Base-by-base conservation (phyloP, 2,113 vertebrate genomes). In the Micronycteris hirsuta region DNA sequence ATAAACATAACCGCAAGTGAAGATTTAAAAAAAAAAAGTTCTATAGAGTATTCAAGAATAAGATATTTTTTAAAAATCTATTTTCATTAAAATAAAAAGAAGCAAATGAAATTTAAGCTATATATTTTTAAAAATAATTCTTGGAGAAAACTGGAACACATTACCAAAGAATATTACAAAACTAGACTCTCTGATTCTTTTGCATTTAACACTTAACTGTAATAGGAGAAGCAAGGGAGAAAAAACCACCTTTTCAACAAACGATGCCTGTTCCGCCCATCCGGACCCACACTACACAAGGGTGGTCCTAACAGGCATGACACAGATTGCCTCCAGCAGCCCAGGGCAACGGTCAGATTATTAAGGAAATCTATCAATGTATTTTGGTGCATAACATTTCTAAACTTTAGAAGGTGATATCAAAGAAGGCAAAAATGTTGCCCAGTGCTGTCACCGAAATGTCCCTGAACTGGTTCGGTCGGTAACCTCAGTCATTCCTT, bases 371-470 rank as follows among this genome's bases (percentile, higher is more conserved):
- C 11, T 36, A 33, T 83, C 24, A 61, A 28, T 28, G 11, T 61
- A 81, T 36, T 85, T 36, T 68, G 16, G n/a, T 47, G 91, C 11
- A 84, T 70, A 88, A 24, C 11, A 58, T 38, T 80, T 63, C 65
- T 87, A 74, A 87, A 84, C 36, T 96, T 94, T 71, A 74, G n/a
- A 95, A 81, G 86, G n/a, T 49, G 56, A 5, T 76, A 41, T 20
- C 38, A 84, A 92, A 83, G 11, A 67, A 71, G 65, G 22, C 33
- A 86, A 73, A 89, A 82, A 71, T 41, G 28, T 73, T 77, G 19
- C 16, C 19, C 28, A 36, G 78, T 92, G 28, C 28, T 86, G n/a
- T 76, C 67, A 83, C 11, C 81, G 36, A 81, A 86, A 89, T 8
- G 47, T 54, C 36, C 38, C 6, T 80, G 22, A 61, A 68, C 43